Conservation (phyloP, 2,113 vertebrate genomes). For the Rattus rattus region DNA sequence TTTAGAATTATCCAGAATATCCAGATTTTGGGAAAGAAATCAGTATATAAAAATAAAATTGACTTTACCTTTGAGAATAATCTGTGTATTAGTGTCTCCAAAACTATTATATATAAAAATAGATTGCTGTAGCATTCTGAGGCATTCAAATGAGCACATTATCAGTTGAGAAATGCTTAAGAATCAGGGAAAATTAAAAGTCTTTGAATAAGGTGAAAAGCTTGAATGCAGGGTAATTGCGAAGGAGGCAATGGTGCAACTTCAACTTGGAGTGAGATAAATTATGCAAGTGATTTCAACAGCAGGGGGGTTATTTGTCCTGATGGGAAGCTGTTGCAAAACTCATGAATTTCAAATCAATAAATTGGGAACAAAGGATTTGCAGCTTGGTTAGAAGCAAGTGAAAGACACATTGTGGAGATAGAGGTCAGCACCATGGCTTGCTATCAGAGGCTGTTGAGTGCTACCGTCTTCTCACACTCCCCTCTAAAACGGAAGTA, state of each 20-base stretch:
- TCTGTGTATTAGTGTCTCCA: not conserved
- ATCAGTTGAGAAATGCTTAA: constrained; percentile 51
- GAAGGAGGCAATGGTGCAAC: constrained; percentile 53
- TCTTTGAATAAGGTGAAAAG: constrained; percentile 44
- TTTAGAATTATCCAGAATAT: not conserved
- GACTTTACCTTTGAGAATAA: constrained; percentile 8
- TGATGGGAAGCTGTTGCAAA: constrained; percentile 67
- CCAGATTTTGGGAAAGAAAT: not conserved
- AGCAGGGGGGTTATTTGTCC: constrained; percentile 67
- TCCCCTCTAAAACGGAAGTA: not conserved
- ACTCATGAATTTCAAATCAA: constrained; percentile 79
- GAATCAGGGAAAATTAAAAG: constrained; percentile 65
- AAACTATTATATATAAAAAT: constrained; percentile 37
- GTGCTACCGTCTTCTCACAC: not conserved
- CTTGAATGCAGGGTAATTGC: constrained; percentile 59
- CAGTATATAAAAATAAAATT: not conserved
- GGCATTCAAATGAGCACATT: constrained; percentile 2
- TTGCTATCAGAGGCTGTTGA: not conserved
- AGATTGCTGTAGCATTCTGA: not conserved
- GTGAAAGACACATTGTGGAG: constrained; percentile 44
- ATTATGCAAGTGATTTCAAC: constrained; percentile 73
- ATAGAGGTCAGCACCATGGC: constrained; percentile 36
- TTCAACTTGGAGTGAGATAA: constrained; percentile 66
- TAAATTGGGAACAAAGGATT: constrained; percentile 73
- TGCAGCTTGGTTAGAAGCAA: constrained; percentile 60